Evolutionary conservation across 2,888 invertebrate genomes (phyloP).

Genomic region (Thelaira solivaga): DNA sequence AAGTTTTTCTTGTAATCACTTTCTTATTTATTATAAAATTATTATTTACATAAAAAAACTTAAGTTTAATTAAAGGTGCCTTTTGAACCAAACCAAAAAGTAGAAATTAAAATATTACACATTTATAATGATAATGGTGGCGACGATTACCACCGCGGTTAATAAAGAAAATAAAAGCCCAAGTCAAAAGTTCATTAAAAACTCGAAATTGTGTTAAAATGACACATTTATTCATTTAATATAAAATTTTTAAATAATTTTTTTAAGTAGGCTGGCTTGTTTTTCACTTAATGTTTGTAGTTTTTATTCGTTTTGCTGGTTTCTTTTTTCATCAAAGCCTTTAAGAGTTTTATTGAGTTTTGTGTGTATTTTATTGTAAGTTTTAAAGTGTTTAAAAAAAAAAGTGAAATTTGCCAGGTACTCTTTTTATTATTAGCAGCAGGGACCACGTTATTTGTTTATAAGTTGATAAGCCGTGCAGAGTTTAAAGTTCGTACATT

Average conservation of each 20-base stretch:
- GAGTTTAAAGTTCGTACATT: conserved; percentile 11
- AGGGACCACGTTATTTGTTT: conserved; percentile 25
- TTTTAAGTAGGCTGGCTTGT: too few relatives aligned
- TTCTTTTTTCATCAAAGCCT: neutral
- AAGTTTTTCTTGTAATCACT: conserved; percentile 14
- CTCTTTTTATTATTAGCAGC: too few relatives aligned
- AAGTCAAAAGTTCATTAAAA: conserved; percentile 48
- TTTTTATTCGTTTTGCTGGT: neutral
- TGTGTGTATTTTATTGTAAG: conserved; percentile 5
- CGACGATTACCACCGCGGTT: neutral
- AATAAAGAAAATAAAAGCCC: conserved; percentile 2
- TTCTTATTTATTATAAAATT: neutral
- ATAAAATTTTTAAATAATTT: conserved; percentile 4
- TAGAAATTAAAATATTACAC: conserved; percentile 5
- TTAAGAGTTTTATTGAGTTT: conserved; percentile 16
- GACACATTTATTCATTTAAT: conserved; percentile 48
- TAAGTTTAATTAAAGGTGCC: conserved; percentile 2
- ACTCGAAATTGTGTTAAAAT: conserved; percentile 37
- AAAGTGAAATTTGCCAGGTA: conserved; percentile 39
- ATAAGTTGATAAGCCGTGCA: neutral
- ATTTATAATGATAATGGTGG: conserved; percentile 12
- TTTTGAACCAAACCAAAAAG: neutral
- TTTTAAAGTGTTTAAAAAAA: conserved; percentile 6
- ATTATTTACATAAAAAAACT: neutral
- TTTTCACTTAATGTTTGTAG: neutral